phyloP scores from a whole-genome alignment of 2,888 invertebrate genomes.

The Formica aserva region DNA sequence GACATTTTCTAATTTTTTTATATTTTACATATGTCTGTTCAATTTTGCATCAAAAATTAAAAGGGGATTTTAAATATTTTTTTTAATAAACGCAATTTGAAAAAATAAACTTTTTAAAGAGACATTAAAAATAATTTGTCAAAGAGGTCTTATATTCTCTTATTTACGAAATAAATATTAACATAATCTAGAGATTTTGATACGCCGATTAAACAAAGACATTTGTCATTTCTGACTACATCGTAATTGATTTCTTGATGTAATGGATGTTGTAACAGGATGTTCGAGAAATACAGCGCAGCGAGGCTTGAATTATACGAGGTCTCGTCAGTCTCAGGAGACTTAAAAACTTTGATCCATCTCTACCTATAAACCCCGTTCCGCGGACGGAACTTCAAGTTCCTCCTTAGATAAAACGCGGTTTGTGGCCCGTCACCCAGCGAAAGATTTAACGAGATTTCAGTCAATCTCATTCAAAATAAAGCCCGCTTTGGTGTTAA shows the following conservation, averaged over 20 bases:
- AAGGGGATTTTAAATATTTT: neutral
- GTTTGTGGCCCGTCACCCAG: conserved; percentile 57
- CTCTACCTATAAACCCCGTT: conserved; percentile 66
- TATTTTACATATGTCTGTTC: neutral
- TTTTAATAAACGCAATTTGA: neutral
- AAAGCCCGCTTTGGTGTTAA: conserved; percentile 38
- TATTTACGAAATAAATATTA: neutral
- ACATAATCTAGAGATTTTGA: conserved; percentile 27
- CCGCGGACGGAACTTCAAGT: conserved; percentile 59
- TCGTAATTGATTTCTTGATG: conserved; percentile 58
- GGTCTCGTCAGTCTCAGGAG: conserved; percentile 72
- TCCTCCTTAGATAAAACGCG: conserved; percentile 66
- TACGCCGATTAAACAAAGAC: conserved; percentile 15
- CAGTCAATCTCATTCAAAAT: conserved; percentile 54
- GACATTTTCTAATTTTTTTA: neutral
- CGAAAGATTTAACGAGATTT: conserved; percentile 47
- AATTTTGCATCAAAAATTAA: neutral
- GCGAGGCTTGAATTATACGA: conserved; percentile 74
- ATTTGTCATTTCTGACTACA: conserved; percentile 31
- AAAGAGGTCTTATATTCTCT: neutral
- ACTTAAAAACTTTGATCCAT: conserved; percentile 81
- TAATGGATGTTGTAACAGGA: conserved; percentile 63
- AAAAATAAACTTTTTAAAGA: neutral
- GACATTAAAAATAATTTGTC: neutral
- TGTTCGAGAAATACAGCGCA: conserved; percentile 69